Evolutionary conservation across 35 echinoderm and acorn worm species (phyloP), one percentile per base, ranked within the genome.

Genomic region (Holothuria glaberrima): DNA sequence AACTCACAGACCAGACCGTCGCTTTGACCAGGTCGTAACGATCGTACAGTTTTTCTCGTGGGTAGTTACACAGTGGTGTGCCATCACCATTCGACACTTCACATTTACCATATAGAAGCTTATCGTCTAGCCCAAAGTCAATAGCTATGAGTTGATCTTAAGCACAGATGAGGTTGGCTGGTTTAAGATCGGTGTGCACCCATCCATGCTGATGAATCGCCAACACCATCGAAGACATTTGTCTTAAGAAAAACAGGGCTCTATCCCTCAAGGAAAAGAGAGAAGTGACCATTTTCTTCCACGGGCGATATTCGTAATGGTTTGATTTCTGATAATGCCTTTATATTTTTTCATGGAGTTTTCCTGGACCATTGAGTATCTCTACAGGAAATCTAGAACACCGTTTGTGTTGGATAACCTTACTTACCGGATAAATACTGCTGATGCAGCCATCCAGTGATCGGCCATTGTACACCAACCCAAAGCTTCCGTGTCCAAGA

Each of bases 1-100:
- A 4, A 66, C 35, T 30, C 83, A 86, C 30, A 13, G 83, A 86
- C 83, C 83, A 86, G 17, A 86, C 83, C 9, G 83, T 86, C 13
- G 83, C 57, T 59, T 86, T 63, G 9, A 86, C 83, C 62, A 66
- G 31, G 62, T 86, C 83, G 83, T 18, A 66, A 20, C 0, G 5
- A 18, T 59, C 83, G 30, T 34, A 9, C 5, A 22, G 19, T 44
- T 26, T 31, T 45, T 86, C 83, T 18, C 59, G 83, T 20, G 83
- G 58, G 6, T n/a, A 2, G 18, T 67, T 86, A 59, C 83, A 86
- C 1, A 38, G 17, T 59, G 0, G 30, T 14, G 83, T 86, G 19
- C 83, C 83, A n/a, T 59, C 59, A 27, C 9, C 21, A 56, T 6
- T 17, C 9, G 13, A 30, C 58, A 56, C 48, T 6, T 59, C 24